These are phyloP conservation scores for Mylabris phalerata DNA, from an alignment of 1,140 invertebrate genomes.

Conservation along the genomic window DNA sequence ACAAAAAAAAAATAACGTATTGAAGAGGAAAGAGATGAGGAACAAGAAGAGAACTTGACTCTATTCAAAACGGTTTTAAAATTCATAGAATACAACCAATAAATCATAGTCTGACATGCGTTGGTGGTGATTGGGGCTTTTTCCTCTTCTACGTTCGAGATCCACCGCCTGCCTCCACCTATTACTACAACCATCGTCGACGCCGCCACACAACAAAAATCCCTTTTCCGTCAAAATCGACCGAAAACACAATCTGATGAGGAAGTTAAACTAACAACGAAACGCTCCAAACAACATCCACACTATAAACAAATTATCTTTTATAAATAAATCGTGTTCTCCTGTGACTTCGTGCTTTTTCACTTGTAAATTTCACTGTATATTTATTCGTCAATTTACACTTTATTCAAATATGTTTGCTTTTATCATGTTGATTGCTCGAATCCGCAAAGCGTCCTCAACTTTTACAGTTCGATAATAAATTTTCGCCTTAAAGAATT, in stretches of 20 bases:
- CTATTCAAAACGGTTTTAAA: too few species aligned
- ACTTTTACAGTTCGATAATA: neutral
- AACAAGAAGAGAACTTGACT: too few species aligned
- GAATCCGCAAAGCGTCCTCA: constrained; percentile 7
- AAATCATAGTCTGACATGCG: constrained; percentile 11
- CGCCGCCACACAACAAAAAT: constrained; percentile 1
- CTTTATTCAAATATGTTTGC: constrained; percentile 10
- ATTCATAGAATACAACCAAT: neutral
- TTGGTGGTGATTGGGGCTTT: constrained; percentile 9
- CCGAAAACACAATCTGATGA: constrained; percentile 6
- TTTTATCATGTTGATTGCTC: constrained; percentile 11
- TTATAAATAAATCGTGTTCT: too few species aligned
- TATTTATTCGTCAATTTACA: constrained; percentile 11
- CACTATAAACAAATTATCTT: too few species aligned
- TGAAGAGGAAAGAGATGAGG: too few species aligned
- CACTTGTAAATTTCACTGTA: neutral
- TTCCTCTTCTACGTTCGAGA: neutral
- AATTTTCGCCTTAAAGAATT: too few species aligned
- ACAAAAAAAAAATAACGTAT: too few species aligned
- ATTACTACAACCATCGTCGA: neutral
- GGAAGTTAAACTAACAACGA: neutral
- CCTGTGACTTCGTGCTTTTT: too few species aligned
- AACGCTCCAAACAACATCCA: neutral
- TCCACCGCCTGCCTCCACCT: constrained; percentile 1
- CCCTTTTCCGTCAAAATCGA: constrained; percentile 5